Conservation (phyloP, 2,888 invertebrate genomes). For the Tetramorium bicarinatum region DNA sequence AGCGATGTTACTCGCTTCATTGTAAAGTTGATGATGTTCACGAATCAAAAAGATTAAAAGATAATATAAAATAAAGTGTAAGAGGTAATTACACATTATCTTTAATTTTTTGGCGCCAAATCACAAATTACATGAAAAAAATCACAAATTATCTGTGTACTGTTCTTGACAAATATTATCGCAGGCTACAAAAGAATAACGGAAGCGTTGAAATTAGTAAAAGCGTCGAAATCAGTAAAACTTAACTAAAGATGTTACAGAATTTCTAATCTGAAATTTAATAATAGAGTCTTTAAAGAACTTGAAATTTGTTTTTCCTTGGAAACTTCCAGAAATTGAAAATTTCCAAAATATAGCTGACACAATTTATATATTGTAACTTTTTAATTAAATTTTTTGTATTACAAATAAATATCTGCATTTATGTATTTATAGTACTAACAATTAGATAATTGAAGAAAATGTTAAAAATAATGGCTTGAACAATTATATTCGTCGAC, state of each 20-base stretch:
- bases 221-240: not conserved
- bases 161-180: not conserved
- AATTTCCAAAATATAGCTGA: not conserved
- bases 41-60: not conserved
- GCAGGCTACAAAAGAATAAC: not conserved
- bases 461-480: too few relatives aligned
- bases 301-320: not conserved
- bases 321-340: not conserved
- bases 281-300: not conserved
- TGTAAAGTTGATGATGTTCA: not conserved
- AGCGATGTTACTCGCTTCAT: not conserved
- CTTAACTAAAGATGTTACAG: not conserved
- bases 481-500: constrained; percentile 60
- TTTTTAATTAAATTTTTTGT: not conserved
- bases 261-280: not conserved
- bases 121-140: not conserved
- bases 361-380: not conserved
- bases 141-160: not conserved
- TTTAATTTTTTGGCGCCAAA: not conserved
- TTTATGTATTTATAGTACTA: not conserved
- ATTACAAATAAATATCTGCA: not conserved
- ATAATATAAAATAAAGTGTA: not conserved
- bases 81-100: not conserved
- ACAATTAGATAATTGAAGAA: not conserved
- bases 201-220: not conserved